Base-by-base conservation (phyloP, 2,113 vertebrate genomes). In the Phocoena sinus region DNA sequence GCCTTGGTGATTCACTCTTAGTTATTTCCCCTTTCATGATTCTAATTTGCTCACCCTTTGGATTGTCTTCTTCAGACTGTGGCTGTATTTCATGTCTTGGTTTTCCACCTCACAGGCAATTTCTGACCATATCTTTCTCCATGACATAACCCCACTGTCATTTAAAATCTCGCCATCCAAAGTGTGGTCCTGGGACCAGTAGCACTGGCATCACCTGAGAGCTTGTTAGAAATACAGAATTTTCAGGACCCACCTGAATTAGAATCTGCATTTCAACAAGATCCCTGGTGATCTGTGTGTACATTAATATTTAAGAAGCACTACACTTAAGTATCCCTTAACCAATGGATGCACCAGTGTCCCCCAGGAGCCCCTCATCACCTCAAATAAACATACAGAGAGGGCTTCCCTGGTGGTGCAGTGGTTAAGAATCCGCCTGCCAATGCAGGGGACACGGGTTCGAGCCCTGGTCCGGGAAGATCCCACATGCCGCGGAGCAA, bases 11-110 rank as follows among this genome's bases (percentile, higher is more conserved):
- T 76, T 80, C 88, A 86, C 41, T 88, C 44, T 86, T 25, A 83
- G 56, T n/a, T 93, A 50, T 84, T 83, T 62, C 8, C 4, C 8
- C 38, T 65, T 82, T 89, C 31, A 41, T 47, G 76, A 96, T 80
- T 88, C 41, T 33, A 6, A 85, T 91, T 90, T 91, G 71, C 26
- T 87, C 91, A 95, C 70, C 38, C 36, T 97, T 93, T 96, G 50
- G 28, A 74, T 87, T 94, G 94, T 68, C 53, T 10, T 83, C 63
- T 91, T 85, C 44, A 80, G 41, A 88, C 26, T 5, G 56, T 93
- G 80, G 31, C 56, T 94, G 13, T 76, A 26, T 74, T 90, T 94
- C n/a, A 58, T 63, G 1, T 26, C 26, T 95, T 68, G n/a, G 15
- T 89, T 97, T 92, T 89, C 28, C 23, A 73, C 33, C 77, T 82